These are phyloP conservation scores for Eptesicus fuscus DNA, from an alignment of 2,113 vertebrate genomes.

Conservation along the genomic window DNA sequence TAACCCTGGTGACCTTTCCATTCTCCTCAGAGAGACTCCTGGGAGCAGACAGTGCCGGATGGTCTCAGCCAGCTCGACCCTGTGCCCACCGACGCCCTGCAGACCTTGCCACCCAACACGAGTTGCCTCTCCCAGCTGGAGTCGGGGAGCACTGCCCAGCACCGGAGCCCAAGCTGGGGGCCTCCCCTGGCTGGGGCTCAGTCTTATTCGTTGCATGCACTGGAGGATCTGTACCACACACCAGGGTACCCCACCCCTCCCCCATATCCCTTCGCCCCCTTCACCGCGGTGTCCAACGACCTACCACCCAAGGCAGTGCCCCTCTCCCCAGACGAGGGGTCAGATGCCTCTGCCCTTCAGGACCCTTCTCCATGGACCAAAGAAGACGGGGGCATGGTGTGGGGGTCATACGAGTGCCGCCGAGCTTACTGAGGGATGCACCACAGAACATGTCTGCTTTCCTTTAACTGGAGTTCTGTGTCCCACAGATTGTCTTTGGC, in stretches of 20 bases:
- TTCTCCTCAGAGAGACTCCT: slow-evolving; percentile 87
- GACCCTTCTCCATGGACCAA: slow-evolving; percentile 85
- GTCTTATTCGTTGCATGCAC: slow-evolving; percentile 86
- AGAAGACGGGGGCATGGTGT: slow-evolving; percentile 85
- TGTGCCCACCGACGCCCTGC: slow-evolving; percentile 82
- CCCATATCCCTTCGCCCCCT: slow-evolving; percentile 84
- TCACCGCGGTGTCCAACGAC: slow-evolving; percentile 84
- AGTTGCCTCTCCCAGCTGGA: slow-evolving; percentile 85
- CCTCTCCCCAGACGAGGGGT: slow-evolving; percentile 79
- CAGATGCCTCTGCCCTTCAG: slow-evolving; percentile 73
- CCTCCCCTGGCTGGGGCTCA: slow-evolving; percentile 80
- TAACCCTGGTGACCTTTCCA: slow-evolving; percentile 14
- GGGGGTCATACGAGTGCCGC: slow-evolving; percentile 88
- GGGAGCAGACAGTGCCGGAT: slow-evolving; percentile 88
- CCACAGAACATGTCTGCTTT: background rate
- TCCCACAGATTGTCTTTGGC: background rate
- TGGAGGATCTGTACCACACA: slow-evolving; percentile 89
- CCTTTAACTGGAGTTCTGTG: background rate
- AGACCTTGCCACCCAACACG: slow-evolving; percentile 72
- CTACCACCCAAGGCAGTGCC: slow-evolving; percentile 83
- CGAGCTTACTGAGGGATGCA: slow-evolving; percentile 84
- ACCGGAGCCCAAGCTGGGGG: slow-evolving; percentile 82
- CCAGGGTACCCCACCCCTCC: slow-evolving; percentile 80
- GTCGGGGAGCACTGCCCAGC: slow-evolving; percentile 78
- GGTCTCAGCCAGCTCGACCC: slow-evolving; percentile 82